These are phyloP conservation scores for Sinocyclocheilus grahami DNA, from an alignment of 2,113 vertebrate genomes.

Conservation along the genomic window DNA sequence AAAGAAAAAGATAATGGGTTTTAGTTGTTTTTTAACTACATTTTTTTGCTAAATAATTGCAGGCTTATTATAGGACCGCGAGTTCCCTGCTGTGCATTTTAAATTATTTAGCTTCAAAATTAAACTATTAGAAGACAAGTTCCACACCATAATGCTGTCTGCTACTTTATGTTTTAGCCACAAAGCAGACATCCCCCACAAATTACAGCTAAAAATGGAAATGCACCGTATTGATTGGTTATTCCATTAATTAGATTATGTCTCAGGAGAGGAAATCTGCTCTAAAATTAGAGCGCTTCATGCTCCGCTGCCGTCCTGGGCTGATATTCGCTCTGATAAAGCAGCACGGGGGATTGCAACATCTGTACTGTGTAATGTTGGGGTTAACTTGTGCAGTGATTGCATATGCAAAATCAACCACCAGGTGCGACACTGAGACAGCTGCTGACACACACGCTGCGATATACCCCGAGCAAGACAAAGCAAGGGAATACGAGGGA, in stretches of 20 bases:
- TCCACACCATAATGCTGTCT: neutral
- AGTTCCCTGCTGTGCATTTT: constrained; percentile 14
- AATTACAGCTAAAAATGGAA: constrained; percentile 47
- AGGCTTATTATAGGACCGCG: neutral
- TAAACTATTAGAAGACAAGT: neutral
- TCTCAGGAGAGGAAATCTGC: constrained; percentile 49
- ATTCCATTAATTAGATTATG: constrained; percentile 55
- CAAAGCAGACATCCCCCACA: constrained; percentile 45
- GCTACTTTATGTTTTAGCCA: neutral
- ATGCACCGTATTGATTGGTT: constrained; percentile 56
- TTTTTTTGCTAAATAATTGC: constrained; percentile 18
- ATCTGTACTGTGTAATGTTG: constrained; percentile 73
- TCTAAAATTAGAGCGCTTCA: constrained; percentile 69
- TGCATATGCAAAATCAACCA: constrained; percentile 69
- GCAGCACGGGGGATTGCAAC: constrained; percentile 70
- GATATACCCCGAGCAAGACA: constrained; percentile 35
- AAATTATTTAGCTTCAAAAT: constrained; percentile 8
- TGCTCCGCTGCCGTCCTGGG: constrained; percentile 6
- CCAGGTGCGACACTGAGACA: constrained; percentile 74
- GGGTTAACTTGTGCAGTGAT: constrained; percentile 76
- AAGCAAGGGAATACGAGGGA: constrained; percentile 46
- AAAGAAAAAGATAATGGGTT: constrained; percentile 2
- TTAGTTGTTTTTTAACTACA: constrained; percentile 9
- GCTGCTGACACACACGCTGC: constrained; percentile 52
- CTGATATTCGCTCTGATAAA: constrained; percentile 61